A percentile compares a stretch with the other conserved stretches of the same genome.
phyloP scores from a whole-genome alignment of 2,888 invertebrate genomes.

The Diploptera punctata region DNA sequence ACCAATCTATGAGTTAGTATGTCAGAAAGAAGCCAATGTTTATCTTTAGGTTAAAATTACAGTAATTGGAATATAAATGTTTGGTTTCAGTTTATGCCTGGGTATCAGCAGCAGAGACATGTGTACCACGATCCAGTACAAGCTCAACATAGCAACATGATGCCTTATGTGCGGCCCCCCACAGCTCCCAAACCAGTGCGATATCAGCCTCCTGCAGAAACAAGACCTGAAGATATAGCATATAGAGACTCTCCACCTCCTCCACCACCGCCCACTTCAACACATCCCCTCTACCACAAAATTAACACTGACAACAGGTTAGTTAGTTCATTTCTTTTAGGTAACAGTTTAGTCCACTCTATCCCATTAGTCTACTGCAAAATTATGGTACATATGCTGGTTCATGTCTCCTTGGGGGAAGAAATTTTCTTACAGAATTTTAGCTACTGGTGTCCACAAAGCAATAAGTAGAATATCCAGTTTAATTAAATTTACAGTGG shows the following conservation, averaged over 20 bases:
- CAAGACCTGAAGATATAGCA: constrained; percentile 42
- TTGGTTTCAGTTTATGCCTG: constrained; percentile 25
- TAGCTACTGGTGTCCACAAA: no score
- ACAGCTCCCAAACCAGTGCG: constrained; percentile 62
- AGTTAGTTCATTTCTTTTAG: background rate
- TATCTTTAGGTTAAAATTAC: no score
- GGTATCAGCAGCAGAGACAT: constrained; percentile 7
- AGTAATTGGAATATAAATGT: no score
- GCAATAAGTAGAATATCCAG: no score
- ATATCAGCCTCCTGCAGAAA: constrained; percentile 3
- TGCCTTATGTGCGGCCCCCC: constrained; percentile 53
- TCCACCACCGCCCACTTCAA: constrained; percentile 72
- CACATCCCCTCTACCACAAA: constrained; percentile 73
- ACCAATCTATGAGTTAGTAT: no score
- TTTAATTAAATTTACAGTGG: no score
- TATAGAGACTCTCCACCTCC: constrained; percentile 59
- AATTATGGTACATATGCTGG: no score
- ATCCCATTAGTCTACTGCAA: no score
- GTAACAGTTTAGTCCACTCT: no score
- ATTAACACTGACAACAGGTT: constrained; percentile 53
- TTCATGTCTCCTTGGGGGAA: no score
- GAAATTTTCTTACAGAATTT: no score
- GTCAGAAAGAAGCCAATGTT: no score
- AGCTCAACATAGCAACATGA: background rate
- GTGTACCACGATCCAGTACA: constrained; percentile 21